Percentiles rank a stretch among this genome's conserved stretches.
Evolutionary conservation across 1,140 invertebrate species (phyloP).

Genomic region (Drosophila virilis): DNA sequence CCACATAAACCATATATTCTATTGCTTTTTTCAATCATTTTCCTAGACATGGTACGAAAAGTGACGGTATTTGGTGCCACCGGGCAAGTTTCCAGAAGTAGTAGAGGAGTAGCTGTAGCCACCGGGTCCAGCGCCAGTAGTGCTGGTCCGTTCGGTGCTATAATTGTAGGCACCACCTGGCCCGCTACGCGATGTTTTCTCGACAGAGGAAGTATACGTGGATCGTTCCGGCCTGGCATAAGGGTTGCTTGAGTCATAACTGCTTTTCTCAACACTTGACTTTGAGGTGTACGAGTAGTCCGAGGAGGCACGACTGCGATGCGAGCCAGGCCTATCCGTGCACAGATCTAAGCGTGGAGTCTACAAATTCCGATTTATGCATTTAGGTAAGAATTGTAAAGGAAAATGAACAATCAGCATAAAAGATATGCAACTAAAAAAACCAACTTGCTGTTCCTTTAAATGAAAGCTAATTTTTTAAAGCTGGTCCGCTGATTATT

Average conservation of each 20-base stretch:
- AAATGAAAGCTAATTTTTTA: not conserved
- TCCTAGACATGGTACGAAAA: conserved; percentile 93
- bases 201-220: conserved; percentile 88
- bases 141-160: conserved; percentile 89
- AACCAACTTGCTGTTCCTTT: conserved; percentile 58
- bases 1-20: conserved; percentile 17
- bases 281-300: conserved; percentile 93
- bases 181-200: conserved; percentile 88
- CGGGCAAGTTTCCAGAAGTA: conserved; percentile 90
- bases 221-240: conserved; percentile 86
- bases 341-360: conserved; percentile 94
- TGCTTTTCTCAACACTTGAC: conserved; percentile 85
- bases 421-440: conserved; percentile 40
- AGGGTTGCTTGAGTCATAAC: conserved; percentile 85
- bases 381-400: conserved; percentile 69
- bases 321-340: conserved; percentile 89
- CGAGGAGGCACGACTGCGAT: conserved; percentile 85
- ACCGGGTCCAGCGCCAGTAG: conserved; percentile 89
- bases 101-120: conserved; percentile 92
- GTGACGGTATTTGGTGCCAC: conserved; percentile 92
- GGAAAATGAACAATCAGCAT: conserved; percentile 61
- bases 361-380: conserved; percentile 86
- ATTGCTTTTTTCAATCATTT: conserved; percentile 8
- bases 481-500: conserved; percentile 6
- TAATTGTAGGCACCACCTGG: conserved; percentile 89